Evolutionary conservation across 2,888 invertebrate species (phyloP), one percentile per base, ranked within the genome.

Genomic region (Lapara coniferarum): DNA sequence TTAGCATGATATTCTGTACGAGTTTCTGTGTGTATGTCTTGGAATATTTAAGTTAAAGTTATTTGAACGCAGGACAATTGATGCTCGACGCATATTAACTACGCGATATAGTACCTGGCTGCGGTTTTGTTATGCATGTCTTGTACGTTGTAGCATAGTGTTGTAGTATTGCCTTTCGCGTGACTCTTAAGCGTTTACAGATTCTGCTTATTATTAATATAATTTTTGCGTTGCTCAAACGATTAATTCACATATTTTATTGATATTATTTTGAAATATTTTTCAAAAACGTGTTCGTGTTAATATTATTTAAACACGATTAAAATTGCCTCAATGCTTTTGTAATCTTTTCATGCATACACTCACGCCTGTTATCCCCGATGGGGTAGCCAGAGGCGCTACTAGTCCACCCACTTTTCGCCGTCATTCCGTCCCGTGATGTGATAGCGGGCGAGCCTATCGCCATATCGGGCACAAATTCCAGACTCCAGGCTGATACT

Each of bases 31-130:
- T 69, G 71, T 74, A 72, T 72, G 80, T 82, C 82, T 82, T 77
- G 77, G 81, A 77, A 80, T 81, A 76, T 75, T 76, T 53, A 75
- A 79, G 77, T 75, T 75, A 68, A 80, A 76, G 73, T 79, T 80
- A 80, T 81, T 82, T 81, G 74, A 76, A 78, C 76, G 76, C 73
- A 69, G 75, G 75, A 74, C 71, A 73, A 75, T 69, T 78, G 80
- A 79, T 82, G 79, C 77, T 76, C 75, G 74, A 73, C 81, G 87
- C 84, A 88, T 88, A 84, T 81, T 79, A 85, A 87, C 86, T 74
- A 73, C 73, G 67, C 70, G 71, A n/a, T n/a, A n/a, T n/a, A n/a
- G 66, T 78, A 49, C 81, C 75, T 81, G 77, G 77, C 37, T 37
- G 37, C 8, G 37, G 78, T 77, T 81, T 84, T 85, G 80, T 81